A percentile compares a stretch with the other conserved stretches of the same genome.
These are phyloP conservation scores for Oreohelix idahoensis DNA, from an alignment of 1,140 invertebrate species.

Conservation along the genomic window DNA sequence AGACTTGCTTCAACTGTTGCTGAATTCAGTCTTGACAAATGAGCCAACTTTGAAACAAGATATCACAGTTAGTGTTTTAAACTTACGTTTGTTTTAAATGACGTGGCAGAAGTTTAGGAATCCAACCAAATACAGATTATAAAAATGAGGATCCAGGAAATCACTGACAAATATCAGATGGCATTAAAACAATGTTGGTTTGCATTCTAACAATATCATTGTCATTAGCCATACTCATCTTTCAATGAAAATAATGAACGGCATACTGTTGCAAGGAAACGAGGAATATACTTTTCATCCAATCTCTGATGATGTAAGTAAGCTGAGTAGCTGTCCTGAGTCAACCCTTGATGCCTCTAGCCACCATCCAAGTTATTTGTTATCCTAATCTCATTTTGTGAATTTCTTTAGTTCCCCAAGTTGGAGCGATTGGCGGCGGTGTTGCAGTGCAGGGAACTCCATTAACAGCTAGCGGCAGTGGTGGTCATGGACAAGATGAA, in stretches of 20 bases:
- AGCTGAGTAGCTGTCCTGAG: slow-evolving; percentile 2
- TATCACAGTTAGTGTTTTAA: too few species aligned
- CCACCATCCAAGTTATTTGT: slow-evolving; percentile 32
- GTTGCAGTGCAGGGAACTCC: slow-evolving; percentile 40
- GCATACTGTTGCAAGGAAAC: not conserved
- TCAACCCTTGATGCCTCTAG: slow-evolving; percentile 23
- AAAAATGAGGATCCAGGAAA: too few species aligned
- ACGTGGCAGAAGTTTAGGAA: too few species aligned
- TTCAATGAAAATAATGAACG: not conserved
- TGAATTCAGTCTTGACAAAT: too few species aligned
- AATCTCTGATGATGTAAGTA: slow-evolving; percentile 21
- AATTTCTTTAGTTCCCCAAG: slow-evolving; percentile 60
- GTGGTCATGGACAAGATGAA: slow-evolving; percentile 23
- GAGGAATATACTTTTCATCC: not conserved
- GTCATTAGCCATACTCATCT: not conserved
- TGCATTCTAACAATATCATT: not conserved
- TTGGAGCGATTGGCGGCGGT: slow-evolving; percentile 30
- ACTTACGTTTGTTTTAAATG: too few species aligned
- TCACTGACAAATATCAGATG: too few species aligned
- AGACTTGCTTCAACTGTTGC: too few species aligned
- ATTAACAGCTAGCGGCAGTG: slow-evolving; percentile 22
- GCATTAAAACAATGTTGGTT: not conserved
- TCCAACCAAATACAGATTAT: too few species aligned
- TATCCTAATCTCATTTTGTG: slow-evolving; percentile 40
- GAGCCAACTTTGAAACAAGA: too few species aligned